phyloP scores from a whole-genome alignment of 2,113 vertebrate species.

The Nasalis larvatus region DNA sequence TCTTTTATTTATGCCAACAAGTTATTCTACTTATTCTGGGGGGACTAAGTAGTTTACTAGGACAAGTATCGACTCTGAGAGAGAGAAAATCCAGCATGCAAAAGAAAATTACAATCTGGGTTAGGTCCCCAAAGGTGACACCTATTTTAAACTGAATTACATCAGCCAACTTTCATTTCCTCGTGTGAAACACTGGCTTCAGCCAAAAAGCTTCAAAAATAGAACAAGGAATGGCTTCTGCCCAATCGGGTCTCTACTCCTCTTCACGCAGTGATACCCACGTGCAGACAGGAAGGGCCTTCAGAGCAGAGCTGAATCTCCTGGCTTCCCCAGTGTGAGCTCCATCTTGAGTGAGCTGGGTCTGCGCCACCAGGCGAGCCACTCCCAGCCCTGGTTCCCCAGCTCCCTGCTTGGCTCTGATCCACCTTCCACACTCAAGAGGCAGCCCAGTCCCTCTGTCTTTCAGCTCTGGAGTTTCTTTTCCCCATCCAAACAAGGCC shows the following conservation, averaged over 20 bases:
- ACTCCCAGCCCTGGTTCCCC: neutral
- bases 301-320: neutral
- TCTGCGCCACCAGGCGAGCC: neutral
- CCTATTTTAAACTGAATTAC: slow-evolving; percentile 78
- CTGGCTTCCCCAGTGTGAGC: neutral
- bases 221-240: slow-evolving; percentile 63
- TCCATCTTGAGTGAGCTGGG: slow-evolving; percentile 1
- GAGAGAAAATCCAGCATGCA: neutral
- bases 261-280: neutral
- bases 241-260: slow-evolving; percentile 55
- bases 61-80: neutral
- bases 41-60: neutral
- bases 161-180: slow-evolving; percentile 77
- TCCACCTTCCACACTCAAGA: neutral
- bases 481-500: neutral
- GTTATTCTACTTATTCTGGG: neutral
- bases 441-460: neutral
- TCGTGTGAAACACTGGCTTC: slow-evolving; percentile 72
- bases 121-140: slow-evolving; percentile 79
- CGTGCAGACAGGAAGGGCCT: neutral
- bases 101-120: slow-evolving; percentile 74
- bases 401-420: neutral
- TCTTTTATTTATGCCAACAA: neutral
- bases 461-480: slow-evolving; percentile 6
- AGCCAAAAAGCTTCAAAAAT: slow-evolving; percentile 77